Evolutionary conservation across 2,113 vertebrate species (phyloP), one percentile per base, ranked within the genome.

Genomic region (Chamaetylas fuelleborni): DNA sequence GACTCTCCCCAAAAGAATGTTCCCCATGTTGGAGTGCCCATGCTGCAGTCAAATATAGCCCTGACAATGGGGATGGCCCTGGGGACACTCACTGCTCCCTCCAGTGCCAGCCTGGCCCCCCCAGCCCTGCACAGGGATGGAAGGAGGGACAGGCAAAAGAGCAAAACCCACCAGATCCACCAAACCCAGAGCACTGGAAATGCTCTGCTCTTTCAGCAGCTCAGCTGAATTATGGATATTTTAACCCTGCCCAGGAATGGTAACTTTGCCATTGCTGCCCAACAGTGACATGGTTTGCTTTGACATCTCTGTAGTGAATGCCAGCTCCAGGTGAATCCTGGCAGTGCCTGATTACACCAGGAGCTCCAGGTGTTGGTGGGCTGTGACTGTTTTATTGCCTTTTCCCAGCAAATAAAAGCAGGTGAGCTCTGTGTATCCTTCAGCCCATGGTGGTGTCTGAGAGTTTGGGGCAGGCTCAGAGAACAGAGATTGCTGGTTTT

Each of bases 41-140:
- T 83, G 60, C 87, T 57, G 88, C 81, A 72, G 97, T 92, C 97
- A 98, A 98, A 98, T 98, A 97, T 97, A 98, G 98, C 97, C 86
- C 72, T 11, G 98, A 98, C 97, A 98, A 98, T 97, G 97, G 97
- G 95, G 96, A 87, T 85, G 94, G 90, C 71, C 89, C 65, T 29
- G 70, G 82, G 79, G 82, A 48, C 60, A 6, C 34, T 16, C 3
- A 1, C 61, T 40, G 29, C 47, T 61, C 29, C 0, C 72, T 62
- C 85, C 50, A 2, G 3, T 58, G 87, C 62, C 56, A 71, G 3
- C 56, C 51, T 22, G 22, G 45, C 20, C 45, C 9, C 9, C 38
- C 40, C 40, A 42, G 40, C 40, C 40, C 43, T 47, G 47, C 48
- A 24, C 48, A 50, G 18, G 0, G 23, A 4, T 38, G 22, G 0